These are phyloP conservation scores for Scelioninae gen. 2 DNA, from an alignment of 2,888 invertebrate species.

Conservation along the genomic window DNA sequence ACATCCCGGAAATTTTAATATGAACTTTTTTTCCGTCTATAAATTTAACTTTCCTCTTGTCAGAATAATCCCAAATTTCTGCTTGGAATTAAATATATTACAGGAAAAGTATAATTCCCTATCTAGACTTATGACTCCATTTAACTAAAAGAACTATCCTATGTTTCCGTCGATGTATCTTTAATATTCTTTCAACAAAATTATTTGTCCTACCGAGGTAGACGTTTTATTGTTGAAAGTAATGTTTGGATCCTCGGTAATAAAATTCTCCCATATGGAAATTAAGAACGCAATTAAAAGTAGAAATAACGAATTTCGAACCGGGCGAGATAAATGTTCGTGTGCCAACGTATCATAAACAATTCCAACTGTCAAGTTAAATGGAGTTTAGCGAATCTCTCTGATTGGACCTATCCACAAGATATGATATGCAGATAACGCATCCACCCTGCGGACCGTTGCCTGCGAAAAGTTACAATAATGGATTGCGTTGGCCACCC, in stretches of 20 bases:
- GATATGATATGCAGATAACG: constrained; percentile 67
- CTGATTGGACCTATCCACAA: constrained; percentile 46
- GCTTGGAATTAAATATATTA: no score
- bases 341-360: constrained; percentile 44
- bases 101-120: no score
- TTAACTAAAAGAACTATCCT: no score
- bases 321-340: constrained; percentile 42
- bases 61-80: no score
- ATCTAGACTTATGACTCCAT: no score
- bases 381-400: constrained; percentile 43
- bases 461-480: constrained; percentile 63
- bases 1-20: no score
- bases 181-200: no score
- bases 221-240: not conserved
- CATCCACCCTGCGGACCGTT: constrained; percentile 50
- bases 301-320: constrained; percentile 37
- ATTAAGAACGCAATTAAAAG: constrained; percentile 47
- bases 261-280: constrained; percentile 36
- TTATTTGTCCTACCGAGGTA: no score
- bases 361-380: constrained; percentile 48
- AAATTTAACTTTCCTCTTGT: no score
- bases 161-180: no score
- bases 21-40: no score
- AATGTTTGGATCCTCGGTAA: not conserved
- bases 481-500: constrained; percentile 65